Percentiles rank a stretch among this genome's conserved stretches.
Evolutionary conservation across 1,140 invertebrate genomes (phyloP).

Genomic region (Apis florea): DNA sequence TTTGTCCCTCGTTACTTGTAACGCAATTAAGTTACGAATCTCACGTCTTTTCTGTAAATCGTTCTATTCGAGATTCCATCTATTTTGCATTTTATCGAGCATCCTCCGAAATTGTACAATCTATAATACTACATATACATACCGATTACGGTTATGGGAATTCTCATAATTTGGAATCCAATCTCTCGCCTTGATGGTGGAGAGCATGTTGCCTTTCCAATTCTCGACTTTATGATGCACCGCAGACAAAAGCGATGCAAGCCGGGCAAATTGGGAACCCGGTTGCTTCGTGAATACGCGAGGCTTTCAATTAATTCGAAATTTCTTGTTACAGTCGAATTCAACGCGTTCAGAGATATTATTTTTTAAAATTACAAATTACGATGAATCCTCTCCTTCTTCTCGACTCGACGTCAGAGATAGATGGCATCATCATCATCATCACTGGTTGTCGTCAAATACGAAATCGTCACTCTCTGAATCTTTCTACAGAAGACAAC

Average conservation of each 20-base stretch:
- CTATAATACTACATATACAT: constrained; percentile 1
- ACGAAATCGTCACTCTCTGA: no score
- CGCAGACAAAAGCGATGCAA: not conserved
- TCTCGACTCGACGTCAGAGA: no score
- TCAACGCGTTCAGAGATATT: no score
- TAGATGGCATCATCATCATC: no score
- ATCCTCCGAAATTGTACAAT: constrained; percentile 20
- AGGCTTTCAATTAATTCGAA: not conserved
- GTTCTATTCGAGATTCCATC: not conserved
- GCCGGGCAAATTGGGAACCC: not conserved
- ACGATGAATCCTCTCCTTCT: no score
- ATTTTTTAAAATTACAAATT: no score
- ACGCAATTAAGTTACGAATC: not conserved
- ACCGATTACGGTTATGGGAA: constrained; percentile 44
- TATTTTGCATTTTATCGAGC: not conserved
- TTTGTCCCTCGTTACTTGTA: rapidly evolving
- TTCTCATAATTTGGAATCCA: constrained; percentile 37
- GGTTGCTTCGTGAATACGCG: constrained; percentile 3
- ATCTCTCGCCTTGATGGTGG: constrained; percentile 13
- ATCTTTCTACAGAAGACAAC: no score
- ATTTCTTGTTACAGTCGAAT: not conserved
- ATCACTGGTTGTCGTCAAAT: no score
- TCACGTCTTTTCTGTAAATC: no score
- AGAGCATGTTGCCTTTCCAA: constrained; percentile 27
- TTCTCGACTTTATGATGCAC: not conserved